These are phyloP conservation scores for Labeo catla DNA, from an alignment of 2,113 vertebrate genomes.

Conservation along the genomic window DNA sequence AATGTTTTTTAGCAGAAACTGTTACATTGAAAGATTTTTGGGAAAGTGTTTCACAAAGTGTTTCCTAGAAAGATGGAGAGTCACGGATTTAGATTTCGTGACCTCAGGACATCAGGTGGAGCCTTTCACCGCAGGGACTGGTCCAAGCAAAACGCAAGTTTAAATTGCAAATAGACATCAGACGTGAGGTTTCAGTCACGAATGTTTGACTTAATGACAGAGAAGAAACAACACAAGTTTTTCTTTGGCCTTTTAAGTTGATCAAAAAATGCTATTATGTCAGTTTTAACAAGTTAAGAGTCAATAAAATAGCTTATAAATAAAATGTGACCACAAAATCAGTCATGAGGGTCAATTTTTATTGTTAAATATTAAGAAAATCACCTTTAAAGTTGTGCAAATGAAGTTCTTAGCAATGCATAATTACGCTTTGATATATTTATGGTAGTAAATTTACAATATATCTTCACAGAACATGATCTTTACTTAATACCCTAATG, in stretches of 20 bases:
- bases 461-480: no score
- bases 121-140: neutral
- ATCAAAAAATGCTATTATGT: neutral
- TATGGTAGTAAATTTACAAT: no score
- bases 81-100: neutral
- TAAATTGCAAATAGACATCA: conserved; percentile 39
- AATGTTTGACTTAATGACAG: neutral
- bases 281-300: neutral
- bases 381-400: no score
- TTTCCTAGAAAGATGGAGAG: neutral
- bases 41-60: neutral
- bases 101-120: neutral
- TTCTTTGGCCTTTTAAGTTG: neutral
- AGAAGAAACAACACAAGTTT: neutral
- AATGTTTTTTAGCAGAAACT: neutral
- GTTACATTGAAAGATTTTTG: conserved; percentile 2
- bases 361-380: no score
- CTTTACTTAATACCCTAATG: no score
- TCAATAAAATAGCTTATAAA: neutral
- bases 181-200: neutral
- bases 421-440: no score
- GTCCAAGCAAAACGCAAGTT: conserved; percentile 12
- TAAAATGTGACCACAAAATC: no score
- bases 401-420: no score
- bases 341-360: no score